These are phyloP conservation scores for Drosophila tanythrix DNA, from an alignment of 2,888 invertebrate genomes.

Conservation along the genomic window DNA sequence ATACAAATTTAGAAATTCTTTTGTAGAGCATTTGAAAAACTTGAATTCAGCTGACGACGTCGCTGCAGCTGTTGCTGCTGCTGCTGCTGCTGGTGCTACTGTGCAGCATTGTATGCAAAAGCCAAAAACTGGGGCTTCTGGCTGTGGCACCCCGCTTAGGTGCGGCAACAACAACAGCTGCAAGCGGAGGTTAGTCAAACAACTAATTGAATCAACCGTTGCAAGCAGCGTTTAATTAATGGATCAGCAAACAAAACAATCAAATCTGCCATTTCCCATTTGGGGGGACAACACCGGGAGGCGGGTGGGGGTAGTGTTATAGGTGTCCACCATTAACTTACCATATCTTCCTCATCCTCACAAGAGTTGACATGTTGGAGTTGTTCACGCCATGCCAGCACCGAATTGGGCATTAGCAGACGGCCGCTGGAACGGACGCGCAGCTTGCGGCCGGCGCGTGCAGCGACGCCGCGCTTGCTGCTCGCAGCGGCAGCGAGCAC, in stretches of 20 bases:
- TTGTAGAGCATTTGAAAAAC: constrained; percentile 17
- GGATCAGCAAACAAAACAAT: constrained; percentile 35
- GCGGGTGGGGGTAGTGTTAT: background rate
- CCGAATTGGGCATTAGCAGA: constrained; percentile 73
- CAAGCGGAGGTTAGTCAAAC: constrained; percentile 22
- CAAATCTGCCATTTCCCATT: background rate
- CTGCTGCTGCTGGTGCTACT: constrained; percentile 3
- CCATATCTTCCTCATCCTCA: constrained; percentile 85
- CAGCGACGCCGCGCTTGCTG: constrained; percentile 56
- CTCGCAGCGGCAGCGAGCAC: constrained; percentile 58
- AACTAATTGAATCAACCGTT: constrained; percentile 57
- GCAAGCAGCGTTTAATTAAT: constrained; percentile 58
- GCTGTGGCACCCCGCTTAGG: constrained; percentile 3
- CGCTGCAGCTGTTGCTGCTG: constrained; percentile 1
- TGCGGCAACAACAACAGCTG: constrained; percentile 10
- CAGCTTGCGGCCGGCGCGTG: constrained; percentile 61
- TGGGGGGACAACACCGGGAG: background rate
- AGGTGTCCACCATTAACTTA: constrained; percentile 67
- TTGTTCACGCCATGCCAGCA: constrained; percentile 84
- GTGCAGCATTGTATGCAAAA: constrained; percentile 40
- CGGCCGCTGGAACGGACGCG: constrained; percentile 61
- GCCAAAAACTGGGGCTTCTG: constrained; percentile 12
- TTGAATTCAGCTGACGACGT: constrained; percentile 2
- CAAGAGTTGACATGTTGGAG: constrained; percentile 81
- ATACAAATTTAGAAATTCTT: background rate